phyloP scores from a whole-genome alignment of 2,797 vertebrate species.

The Neoniphon sammara region DNA sequence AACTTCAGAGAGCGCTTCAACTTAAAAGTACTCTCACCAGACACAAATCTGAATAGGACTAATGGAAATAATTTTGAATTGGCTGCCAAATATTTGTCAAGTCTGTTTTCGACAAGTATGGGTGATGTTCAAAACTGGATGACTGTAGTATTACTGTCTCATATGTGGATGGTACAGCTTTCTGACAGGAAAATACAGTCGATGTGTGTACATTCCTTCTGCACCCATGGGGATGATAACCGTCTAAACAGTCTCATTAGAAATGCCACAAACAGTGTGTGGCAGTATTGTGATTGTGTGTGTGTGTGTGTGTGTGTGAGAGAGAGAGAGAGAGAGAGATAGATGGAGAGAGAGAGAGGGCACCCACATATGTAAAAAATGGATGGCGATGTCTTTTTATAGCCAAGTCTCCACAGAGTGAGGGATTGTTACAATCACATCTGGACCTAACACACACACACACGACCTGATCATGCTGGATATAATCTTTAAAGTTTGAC shows the following conservation, averaged over 20 bases:
- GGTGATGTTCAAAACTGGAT: constrained; percentile 23
- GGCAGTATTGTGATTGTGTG: constrained; percentile 18
- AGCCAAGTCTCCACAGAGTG: background rate
- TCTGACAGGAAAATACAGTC: constrained; percentile 48
- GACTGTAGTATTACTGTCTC: background rate
- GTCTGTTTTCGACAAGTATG: constrained; percentile 21
- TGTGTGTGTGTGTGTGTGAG: constrained; percentile 12
- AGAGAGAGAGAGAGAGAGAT: background rate
- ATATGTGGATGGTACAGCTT: constrained; percentile 8
- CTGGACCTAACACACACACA: background rate
- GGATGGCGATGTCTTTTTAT: constrained; percentile 22
- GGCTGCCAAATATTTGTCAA: constrained; percentile 29
- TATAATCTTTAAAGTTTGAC: background rate
- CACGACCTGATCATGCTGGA: constrained; percentile 7
- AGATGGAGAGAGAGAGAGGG: background rate
- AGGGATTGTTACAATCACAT: constrained; percentile 3
- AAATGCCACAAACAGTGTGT: constrained; percentile 45
- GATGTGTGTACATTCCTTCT: constrained; percentile 65
- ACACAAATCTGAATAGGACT: constrained; percentile 34
- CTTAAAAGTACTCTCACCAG: constrained; percentile 54
- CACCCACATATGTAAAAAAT: constrained; percentile 11
- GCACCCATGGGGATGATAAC: constrained; percentile 64
- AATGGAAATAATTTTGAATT: constrained; percentile 54
- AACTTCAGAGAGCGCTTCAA: constrained; percentile 39
- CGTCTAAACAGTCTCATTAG: constrained; percentile 70